phyloP scores from a whole-genome alignment of 2,113 vertebrate genomes.

The Callipepla californica region DNA sequence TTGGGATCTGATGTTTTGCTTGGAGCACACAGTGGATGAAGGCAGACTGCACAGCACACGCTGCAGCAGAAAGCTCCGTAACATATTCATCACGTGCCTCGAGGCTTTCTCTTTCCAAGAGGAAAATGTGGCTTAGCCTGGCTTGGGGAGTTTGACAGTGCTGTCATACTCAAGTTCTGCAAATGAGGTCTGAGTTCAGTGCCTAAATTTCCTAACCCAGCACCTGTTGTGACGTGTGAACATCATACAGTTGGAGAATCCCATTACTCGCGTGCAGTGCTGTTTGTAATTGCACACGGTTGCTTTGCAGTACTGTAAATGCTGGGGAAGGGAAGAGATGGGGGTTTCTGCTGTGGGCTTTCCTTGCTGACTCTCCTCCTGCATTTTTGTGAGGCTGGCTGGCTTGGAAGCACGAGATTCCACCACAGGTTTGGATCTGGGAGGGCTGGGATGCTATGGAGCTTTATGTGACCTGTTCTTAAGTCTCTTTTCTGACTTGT shows the following conservation, averaged over 20 bases:
- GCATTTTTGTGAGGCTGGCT: accelerated
- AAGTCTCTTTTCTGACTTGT: background rate
- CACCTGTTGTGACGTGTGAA: background rate
- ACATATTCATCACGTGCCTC: accelerated
- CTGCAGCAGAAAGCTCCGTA: background rate
- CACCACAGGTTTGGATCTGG: background rate
- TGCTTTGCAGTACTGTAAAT: background rate
- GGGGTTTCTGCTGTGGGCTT: background rate
- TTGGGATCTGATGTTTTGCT: background rate
- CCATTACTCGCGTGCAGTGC: background rate
- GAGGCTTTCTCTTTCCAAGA: background rate
- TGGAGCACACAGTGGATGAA: accelerated
- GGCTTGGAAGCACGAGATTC: background rate
- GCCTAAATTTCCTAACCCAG: background rate
- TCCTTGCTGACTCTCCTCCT: background rate
- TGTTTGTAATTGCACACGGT: background rate
- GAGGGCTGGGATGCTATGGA: background rate
- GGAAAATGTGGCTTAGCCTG: background rate
- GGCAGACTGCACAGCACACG: background rate
- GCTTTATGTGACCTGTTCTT: background rate
- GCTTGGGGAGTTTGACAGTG: background rate
- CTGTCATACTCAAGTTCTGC: background rate
- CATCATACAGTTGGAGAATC: background rate
- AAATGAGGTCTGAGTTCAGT: background rate
- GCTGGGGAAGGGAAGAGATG: too few relatives aligned